Conservation (phyloP, 2,888 invertebrate genomes). For the Latrodectus hesperus region DNA sequence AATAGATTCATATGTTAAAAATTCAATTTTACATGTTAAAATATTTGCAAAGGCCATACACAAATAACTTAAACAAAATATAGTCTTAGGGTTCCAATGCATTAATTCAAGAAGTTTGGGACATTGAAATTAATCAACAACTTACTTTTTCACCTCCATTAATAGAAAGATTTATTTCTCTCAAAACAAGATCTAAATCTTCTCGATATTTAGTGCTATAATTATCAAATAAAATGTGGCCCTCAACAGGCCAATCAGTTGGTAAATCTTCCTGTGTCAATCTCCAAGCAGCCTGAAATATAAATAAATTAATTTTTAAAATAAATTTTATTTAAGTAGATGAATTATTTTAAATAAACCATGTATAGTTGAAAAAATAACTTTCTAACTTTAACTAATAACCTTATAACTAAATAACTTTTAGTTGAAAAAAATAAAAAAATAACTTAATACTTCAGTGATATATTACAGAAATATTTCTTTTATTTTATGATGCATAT, state of each 20-base stretch:
- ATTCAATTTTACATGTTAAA: too few species aligned
- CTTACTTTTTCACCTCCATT: constrained; percentile 41
- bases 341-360: not conserved
- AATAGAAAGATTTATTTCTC: constrained; percentile 75
- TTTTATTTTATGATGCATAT: too few species aligned
- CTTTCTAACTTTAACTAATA: too few species aligned
- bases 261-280: constrained; percentile 74
- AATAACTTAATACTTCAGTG: too few species aligned
- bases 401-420: too few species aligned
- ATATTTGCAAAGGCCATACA: too few species aligned
- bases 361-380: not conserved
- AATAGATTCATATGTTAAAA: too few species aligned
- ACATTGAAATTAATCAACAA: constrained; percentile 39
- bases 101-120: too few species aligned
- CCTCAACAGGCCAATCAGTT: constrained; percentile 86
- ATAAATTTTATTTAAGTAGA: not conserved
- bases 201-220: constrained; percentile 90
- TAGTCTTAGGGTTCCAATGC: too few species aligned
- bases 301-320: not conserved
- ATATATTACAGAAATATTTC: too few species aligned
- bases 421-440: not conserved
- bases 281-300: constrained; percentile 40
- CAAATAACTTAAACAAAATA: too few species aligned
- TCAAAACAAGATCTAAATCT: constrained; percentile 88
- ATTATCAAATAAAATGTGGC: constrained; percentile 85